A percentile compares a stretch with the other conserved stretches of the same genome.
Conservation (phyloP, 2,113 vertebrate genomes). For the Pyxicephalus adspersus region DNA sequence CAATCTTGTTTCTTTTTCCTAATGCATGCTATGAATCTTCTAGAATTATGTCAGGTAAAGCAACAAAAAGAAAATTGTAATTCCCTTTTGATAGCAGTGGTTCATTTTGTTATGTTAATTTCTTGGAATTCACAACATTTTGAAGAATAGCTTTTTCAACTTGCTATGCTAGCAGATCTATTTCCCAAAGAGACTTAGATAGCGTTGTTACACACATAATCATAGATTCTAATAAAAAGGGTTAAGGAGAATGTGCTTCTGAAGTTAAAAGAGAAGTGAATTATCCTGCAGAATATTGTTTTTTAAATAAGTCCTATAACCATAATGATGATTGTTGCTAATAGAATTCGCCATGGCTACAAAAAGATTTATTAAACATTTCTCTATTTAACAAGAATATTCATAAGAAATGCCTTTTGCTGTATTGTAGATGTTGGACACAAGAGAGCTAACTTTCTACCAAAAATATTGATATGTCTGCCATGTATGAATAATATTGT, state of each 20-base stretch:
- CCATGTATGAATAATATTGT: not conserved
- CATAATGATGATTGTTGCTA: not conserved
- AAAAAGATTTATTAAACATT: conserved; percentile 15
- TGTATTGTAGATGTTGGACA: conserved; percentile 2
- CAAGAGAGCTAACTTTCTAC: not conserved
- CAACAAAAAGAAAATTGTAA: not conserved
- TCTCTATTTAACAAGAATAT: not conserved
- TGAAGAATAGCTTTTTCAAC: not conserved
- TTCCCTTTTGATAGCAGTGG: not conserved
- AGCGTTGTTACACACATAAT: conserved; percentile 14
- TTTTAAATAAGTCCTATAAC: not conserved
- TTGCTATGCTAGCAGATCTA: not conserved
- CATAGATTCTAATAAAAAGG: not conserved
- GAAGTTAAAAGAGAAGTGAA: not conserved
- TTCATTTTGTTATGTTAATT: not conserved
- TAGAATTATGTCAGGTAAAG: not conserved
- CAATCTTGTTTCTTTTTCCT: too few species aligned
- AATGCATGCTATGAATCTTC: too few species aligned
- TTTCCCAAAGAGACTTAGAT: not conserved
- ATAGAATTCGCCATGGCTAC: conserved; percentile 15
- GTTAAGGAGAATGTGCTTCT: not conserved
- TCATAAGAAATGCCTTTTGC: not conserved
- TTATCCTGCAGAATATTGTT: not conserved
- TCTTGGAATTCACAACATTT: not conserved
- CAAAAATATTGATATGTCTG: not conserved